Evolutionary conservation across 2,888 invertebrate genomes (phyloP).

Genomic region (Ichneumon xanthorius): DNA sequence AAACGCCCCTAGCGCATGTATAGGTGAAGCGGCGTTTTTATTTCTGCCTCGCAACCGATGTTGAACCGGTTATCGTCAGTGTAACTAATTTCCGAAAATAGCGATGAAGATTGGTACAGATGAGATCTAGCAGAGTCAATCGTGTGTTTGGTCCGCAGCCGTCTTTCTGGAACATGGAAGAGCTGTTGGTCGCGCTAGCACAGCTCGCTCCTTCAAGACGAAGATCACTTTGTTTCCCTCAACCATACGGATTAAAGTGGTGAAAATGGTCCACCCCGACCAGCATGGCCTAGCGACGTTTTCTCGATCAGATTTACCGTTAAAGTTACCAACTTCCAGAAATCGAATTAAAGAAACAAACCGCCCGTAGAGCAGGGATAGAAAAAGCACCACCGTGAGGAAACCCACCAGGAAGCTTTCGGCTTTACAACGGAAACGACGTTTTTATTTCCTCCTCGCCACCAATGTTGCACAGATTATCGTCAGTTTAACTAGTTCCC

Average conservation of each 20-base stretch:
- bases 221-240: not conserved
- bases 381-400: no score
- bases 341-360: not conserved
- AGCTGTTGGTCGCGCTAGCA: not conserved
- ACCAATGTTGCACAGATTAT: no score
- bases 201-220: not conserved
- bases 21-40: not conserved
- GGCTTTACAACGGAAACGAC: no score
- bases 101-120: constrained; percentile 10
- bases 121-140: constrained; percentile 7
- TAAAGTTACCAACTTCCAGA: not conserved
- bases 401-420: no score
- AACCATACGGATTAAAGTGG: not conserved
- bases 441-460: not conserved
- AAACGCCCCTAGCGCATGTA: not conserved
- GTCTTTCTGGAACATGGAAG: not conserved
- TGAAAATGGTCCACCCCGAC: no score
- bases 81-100: not conserved
- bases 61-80: not conserved
- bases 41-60: not conserved
- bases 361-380: no score
- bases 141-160: constrained; percentile 15
- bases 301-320: not conserved
- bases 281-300: not conserved
- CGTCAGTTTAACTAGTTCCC: not conserved